phyloP scores from a whole-genome alignment of 2,888 invertebrate species.

The Myathropa florea region DNA sequence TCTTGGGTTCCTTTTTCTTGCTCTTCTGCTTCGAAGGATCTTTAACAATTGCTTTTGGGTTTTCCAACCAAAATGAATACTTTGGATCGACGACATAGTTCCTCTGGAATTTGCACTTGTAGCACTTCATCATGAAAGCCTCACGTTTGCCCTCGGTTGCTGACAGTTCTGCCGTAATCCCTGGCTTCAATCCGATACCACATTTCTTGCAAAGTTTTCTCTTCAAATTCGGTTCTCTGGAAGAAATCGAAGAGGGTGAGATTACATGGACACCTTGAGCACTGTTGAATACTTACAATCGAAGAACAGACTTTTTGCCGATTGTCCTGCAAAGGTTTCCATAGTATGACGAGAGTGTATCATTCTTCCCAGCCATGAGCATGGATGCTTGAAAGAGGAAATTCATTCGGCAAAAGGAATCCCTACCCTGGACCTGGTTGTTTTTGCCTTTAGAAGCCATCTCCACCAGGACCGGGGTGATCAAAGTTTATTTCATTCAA shows the following conservation, averaged over 20 bases:
- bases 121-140: slow-evolving; percentile 74
- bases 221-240: slow-evolving; percentile 78
- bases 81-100: slow-evolving; percentile 75
- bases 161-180: slow-evolving; percentile 75
- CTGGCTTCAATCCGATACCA: slow-evolving; percentile 76
- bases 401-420: slow-evolving; percentile 78
- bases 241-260: slow-evolving; percentile 8
- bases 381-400: slow-evolving; percentile 79
- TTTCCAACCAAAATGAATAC: slow-evolving; percentile 78
- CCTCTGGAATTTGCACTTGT: slow-evolving; percentile 74
- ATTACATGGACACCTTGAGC: not conserved
- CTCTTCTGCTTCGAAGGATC: slow-evolving; percentile 1
- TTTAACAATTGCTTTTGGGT: slow-evolving; percentile 75
- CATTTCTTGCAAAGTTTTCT: slow-evolving; percentile 79
- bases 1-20: not conserved
- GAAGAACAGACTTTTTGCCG: slow-evolving; percentile 77
- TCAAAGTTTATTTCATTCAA: not conserved
- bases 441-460: slow-evolving; percentile 40
- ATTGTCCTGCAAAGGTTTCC: slow-evolving; percentile 78
- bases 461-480: no score
- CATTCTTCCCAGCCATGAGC: slow-evolving; percentile 77
- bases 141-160: slow-evolving; percentile 43
- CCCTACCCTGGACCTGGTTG: slow-evolving; percentile 73
- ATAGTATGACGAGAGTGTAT: slow-evolving; percentile 77
- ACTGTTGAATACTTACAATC: slow-evolving; percentile 76